These are phyloP conservation scores for Sesamia inferens DNA, from an alignment of 2,888 invertebrate genomes.

Conservation along the genomic window DNA sequence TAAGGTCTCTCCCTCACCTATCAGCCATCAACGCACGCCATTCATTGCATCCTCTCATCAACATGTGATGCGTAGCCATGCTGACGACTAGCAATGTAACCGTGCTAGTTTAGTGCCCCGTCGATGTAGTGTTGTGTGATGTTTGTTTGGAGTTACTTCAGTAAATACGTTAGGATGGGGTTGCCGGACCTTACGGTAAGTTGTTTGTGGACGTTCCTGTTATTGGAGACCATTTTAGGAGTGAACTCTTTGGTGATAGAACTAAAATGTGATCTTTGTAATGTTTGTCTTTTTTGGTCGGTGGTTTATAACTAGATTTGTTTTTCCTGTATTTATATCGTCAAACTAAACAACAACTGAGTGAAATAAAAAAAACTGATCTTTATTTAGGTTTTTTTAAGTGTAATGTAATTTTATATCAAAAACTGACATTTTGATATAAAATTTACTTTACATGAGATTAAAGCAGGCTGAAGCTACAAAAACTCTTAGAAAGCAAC, in stretches of 20 bases:
- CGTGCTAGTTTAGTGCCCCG: conserved; percentile 66
- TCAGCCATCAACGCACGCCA: conserved; percentile 45
- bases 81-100: conserved; percentile 54
- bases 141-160: conserved; percentile 84
- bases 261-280: neutral
- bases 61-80: conserved; percentile 55
- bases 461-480: neutral
- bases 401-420: too few relatives aligned
- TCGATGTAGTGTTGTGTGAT: conserved; percentile 75
- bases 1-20: conserved; percentile 77
- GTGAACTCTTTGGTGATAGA: neutral
- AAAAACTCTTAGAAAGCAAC: neutral
- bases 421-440: neutral
- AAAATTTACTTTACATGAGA: neutral
- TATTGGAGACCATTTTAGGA: conserved; percentile 17
- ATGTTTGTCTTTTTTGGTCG: conserved; percentile 1
- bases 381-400: neutral
- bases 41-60: conserved; percentile 59
- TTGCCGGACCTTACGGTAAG: conserved; percentile 87
- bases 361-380: neutral
- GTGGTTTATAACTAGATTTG: neutral
- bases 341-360: neutral
- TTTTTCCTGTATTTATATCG: neutral
- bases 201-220: conserved; percentile 48
- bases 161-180: conserved; percentile 83